These are phyloP conservation scores for Zhuqinia jingwanae DNA, from an alignment of 2,888 invertebrate species.

Conservation along the genomic window DNA sequence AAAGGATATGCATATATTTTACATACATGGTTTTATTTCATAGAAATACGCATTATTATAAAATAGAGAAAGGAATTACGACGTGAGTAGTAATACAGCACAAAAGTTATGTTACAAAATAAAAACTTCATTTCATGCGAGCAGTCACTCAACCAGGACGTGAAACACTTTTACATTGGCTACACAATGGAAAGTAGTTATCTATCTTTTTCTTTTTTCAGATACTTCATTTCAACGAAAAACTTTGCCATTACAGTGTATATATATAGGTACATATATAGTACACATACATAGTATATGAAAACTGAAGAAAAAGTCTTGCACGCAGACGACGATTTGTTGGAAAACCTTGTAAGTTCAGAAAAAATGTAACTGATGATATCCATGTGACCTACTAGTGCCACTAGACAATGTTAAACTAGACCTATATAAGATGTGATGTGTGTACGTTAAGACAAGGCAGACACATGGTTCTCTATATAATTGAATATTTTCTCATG, in stretches of 20 bases:
- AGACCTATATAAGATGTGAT: constrained; percentile 12
- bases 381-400: constrained; percentile 48
- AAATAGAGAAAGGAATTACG: no score
- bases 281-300: no score
- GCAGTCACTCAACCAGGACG: constrained; percentile 27
- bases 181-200: constrained; percentile 23
- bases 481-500: constrained; percentile 41
- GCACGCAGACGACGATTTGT: neutral
- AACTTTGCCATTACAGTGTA: constrained; percentile 15
- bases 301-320: neutral
- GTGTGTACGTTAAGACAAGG: no score
- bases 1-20: no score
- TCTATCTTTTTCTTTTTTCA: constrained; percentile 51
- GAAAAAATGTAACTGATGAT: constrained; percentile 33
- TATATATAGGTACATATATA: no score
- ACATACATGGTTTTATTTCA: no score
- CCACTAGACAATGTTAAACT: neutral
- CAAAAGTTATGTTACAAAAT: neutral
- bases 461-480: neutral
- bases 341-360: constrained; percentile 2
- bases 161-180: constrained; percentile 14
- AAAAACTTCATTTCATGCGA: constrained; percentile 15
- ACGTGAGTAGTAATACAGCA: no score
- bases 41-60: no score
- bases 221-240: constrained; percentile 37